Evolutionary conservation across 2,888 invertebrate genomes (phyloP), one percentile per base, ranked within the genome.

Genomic region (Chironomus riparius): DNA sequence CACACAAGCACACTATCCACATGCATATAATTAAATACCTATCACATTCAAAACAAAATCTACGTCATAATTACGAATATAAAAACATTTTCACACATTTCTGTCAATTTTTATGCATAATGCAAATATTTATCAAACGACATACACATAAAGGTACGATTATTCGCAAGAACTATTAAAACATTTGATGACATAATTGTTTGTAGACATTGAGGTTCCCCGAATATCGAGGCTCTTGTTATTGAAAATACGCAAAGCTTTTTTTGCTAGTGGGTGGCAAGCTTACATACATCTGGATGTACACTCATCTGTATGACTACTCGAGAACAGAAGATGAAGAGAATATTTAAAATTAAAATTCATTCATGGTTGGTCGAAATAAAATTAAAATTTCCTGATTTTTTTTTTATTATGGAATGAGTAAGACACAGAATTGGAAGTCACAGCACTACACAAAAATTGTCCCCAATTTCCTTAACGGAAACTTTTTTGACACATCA

Each of bases 151-250:
- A 1, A 38, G 10, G 2, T 10, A 10, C 2, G 13, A 10, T 56
- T 7, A 15, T 56, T 56, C 3, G 15, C n/a, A 56, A 56, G 56
- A 56, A 1, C 56, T 2, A 56, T 18, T 38, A 38, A 38, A 38
- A 38, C 7, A 38, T 10, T 38, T 56, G 65, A 65, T 65, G 65
- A 65, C 65, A 65, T 65, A 65, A 65, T 65, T 65, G 65, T 65
- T 65, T 65, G 21, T 18, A 21, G 65, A 65, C 24, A 24, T 65
- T 65, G 56, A 56, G 56, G 18, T 15, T 18, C n/a, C 15, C n/a
- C 56, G 7, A 56, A 56, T 56, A 4, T 56, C 18, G 56, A 15
- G 15, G 18, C 15, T 15, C 15, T 56, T 56, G 18, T 56, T 56
- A 56, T 56, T 56, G 15, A 56, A 56, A 56, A 18, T 18, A 56